Conservation (phyloP, 2,888 invertebrate species). For the Leucoptera coffeella region DNA sequence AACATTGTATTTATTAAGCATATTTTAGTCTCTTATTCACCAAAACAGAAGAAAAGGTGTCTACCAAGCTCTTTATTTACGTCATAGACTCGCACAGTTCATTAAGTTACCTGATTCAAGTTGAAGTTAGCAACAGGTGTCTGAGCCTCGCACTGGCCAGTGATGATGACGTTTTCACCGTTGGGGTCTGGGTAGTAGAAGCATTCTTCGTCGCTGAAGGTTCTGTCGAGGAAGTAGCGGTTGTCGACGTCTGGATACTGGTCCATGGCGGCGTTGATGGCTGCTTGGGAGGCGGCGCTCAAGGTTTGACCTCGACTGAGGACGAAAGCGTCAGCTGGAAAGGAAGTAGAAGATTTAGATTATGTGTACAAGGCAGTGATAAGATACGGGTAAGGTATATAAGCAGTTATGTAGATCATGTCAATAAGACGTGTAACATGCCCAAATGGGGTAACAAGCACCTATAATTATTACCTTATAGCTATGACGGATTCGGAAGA, state of each 20-base stretch:
- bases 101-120: slow-evolving; percentile 15
- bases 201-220: slow-evolving; percentile 20
- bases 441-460: no score
- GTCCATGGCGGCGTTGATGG: slow-evolving; percentile 14
- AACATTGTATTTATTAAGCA: no score
- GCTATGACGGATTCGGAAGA: no score
- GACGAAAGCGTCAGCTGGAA: slow-evolving; percentile 27
- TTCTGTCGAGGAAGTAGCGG: slow-evolving; percentile 16
- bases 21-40: no score
- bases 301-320: slow-evolving; percentile 16
- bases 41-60: no score
- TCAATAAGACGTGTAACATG: no score
- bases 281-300: slow-evolving; percentile 7
- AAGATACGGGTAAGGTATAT: no score
- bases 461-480: no score
- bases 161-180: slow-evolving; percentile 23
- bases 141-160: slow-evolving; percentile 20
- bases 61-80: no score
- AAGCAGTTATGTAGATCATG: no score
- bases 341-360: no score
- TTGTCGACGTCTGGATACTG: slow-evolving; percentile 18
- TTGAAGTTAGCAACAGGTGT: slow-evolving; percentile 15
- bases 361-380: neutral
- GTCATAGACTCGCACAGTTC: no score
- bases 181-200: slow-evolving; percentile 32